Evolutionary conservation across 2,888 invertebrate species (phyloP).

Genomic region (Lepidochrysops patricia): DNA sequence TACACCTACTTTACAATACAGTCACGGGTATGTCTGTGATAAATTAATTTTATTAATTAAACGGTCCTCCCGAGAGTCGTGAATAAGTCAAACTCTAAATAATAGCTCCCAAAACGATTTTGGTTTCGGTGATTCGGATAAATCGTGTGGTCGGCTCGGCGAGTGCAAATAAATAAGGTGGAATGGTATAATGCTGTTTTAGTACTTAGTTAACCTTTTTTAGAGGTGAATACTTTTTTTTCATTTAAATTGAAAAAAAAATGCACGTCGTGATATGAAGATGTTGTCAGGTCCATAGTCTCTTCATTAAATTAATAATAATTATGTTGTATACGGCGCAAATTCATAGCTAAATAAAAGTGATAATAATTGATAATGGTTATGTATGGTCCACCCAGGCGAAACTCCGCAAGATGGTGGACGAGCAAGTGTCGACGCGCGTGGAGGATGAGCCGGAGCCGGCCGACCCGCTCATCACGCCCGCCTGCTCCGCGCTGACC

Average conservation of each 20-base stretch:
- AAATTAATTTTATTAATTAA: constrained; percentile 13
- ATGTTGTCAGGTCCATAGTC: too few species aligned
- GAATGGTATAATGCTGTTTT: background rate
- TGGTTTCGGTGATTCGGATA: background rate
- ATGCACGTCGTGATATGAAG: too few species aligned
- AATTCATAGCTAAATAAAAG: too few species aligned
- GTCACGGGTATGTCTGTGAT: background rate
- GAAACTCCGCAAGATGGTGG: constrained; percentile 91
- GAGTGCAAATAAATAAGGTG: background rate
- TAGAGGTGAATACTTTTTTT: too few species aligned
- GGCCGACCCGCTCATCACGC: constrained; percentile 71
- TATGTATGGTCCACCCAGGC: constrained; percentile 74
- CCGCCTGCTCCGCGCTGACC: constrained; percentile 60
- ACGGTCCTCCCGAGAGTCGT: background rate
- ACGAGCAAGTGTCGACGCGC: constrained; percentile 82
- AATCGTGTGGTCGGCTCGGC: background rate
- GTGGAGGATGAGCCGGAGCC: constrained; percentile 74
- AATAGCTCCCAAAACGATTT: background rate
- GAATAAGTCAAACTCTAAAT: constrained; percentile 1
- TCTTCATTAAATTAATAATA: too few species aligned
- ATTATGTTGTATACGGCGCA: too few species aligned
- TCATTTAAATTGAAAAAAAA: too few species aligned
- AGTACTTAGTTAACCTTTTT: too few species aligned
- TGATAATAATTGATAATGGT: too few species aligned
- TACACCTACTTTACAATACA: background rate